Base-by-base conservation (phyloP, 2,113 vertebrate genomes). In the Cacatua alba region DNA sequence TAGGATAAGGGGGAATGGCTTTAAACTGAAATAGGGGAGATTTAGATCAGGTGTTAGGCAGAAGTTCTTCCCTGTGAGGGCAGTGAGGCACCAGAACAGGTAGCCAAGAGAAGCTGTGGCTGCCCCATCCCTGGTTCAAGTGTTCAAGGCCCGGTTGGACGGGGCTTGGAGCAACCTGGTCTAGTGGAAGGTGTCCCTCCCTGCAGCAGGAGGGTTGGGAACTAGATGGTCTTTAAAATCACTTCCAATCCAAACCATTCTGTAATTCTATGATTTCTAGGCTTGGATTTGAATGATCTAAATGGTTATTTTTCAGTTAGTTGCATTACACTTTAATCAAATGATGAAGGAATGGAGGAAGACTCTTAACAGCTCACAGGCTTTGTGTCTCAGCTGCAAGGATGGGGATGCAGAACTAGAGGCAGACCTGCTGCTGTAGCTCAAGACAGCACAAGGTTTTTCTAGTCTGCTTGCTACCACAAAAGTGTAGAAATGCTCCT, bases 351-450 rank as follows among this genome's bases (percentile, higher is more conserved):
- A 20, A 16, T 28, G 24, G 78, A 49, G 6, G 18, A 44, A 29
- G 69, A 7, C 13, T 53, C 37, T 7, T 1, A 17, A 10, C 23
- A 26, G 28, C 37, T 82, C 11, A 0, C 26, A 52, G 33, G 3
- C 14, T 28, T 64, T 26, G 2, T 31, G 11, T 71, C 87, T 16
- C 57, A 59, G 21, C 55, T 39, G 15, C 13, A 33, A 72, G 81
- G 77, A 81, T 81, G 68, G 74, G 48, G 67, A 57, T 88, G 48
- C 28, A 51, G 19, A 67, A 48, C 43, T 81, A 65, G 95, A 88
- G 90, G 90, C 70, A 80, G 93, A 77, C 72, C 82, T n/a, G 53
- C 67, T 11, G 53, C 95, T 96, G 96, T 97, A 96, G 98, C 97
- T 97, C 92, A 95, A 98, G 94, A 89, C 97, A 97, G 86, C 85